These are phyloP conservation scores for Eilema griseolum DNA, from an alignment of 2,888 invertebrate genomes.

Conservation along the genomic window DNA sequence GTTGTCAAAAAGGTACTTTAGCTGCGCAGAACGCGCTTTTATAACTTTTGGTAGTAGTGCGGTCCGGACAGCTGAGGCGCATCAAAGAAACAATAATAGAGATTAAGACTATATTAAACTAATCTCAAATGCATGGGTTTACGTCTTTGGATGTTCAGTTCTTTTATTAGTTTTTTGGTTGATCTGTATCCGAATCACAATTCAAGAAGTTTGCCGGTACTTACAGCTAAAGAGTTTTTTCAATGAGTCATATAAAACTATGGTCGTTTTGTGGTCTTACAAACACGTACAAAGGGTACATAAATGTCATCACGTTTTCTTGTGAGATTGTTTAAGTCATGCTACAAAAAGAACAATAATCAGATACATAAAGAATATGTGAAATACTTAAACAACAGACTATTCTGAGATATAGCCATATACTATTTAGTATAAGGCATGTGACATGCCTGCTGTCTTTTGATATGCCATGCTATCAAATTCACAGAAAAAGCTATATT, in stretches of 20 bases:
- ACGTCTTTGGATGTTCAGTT: too few species aligned
- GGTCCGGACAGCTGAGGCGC: too few species aligned
- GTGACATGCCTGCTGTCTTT: neutral
- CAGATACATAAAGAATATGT: neutral
- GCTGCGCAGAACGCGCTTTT: too few species aligned
- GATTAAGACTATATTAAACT: too few species aligned
- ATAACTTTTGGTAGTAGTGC: too few species aligned
- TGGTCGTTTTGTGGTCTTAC: neutral
- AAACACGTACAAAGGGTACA: neutral
- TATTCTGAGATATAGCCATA: neutral
- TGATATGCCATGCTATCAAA: slow-evolving; percentile 9
- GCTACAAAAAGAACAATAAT: slow-evolving; percentile 28
- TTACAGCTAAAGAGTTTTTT: neutral
- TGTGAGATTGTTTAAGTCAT: slow-evolving; percentile 47
- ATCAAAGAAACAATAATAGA: too few species aligned
- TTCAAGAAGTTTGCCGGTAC: neutral
- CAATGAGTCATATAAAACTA: neutral
- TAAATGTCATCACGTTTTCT: slow-evolving; percentile 35
- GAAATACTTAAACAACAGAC: neutral
- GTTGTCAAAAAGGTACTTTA: too few species aligned
- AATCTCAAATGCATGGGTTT: too few species aligned
- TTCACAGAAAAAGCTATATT: slow-evolving; percentile 10
- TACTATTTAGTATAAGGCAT: neutral
- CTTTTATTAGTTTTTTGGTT: too few species aligned
- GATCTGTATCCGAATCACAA: too few species aligned